phyloP scores from a whole-genome alignment of 2,888 invertebrate genomes.

The Ochropacha duplaris region DNA sequence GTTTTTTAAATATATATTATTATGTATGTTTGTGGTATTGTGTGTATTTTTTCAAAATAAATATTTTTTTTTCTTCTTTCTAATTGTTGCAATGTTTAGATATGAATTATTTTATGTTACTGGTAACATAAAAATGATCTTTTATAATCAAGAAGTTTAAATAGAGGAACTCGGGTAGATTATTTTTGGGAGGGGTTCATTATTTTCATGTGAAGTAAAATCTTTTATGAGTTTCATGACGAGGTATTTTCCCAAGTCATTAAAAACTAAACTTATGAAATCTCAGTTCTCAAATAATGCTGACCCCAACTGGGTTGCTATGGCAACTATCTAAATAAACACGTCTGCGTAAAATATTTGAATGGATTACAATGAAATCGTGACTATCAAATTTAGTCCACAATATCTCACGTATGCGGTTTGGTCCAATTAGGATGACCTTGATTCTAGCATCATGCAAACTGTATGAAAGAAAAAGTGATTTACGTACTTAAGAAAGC shows the following conservation, averaged over 20 bases:
- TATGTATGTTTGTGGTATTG: no score
- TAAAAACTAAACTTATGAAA: not conserved
- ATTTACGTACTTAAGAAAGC: conserved; percentile 75
- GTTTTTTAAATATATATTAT: no score
- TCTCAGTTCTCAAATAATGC: not conserved
- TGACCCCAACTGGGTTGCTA: not conserved
- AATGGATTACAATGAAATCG: not conserved
- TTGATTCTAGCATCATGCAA: not conserved
- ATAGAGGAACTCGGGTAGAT: no score
- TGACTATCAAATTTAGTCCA: not conserved
- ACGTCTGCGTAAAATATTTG: not conserved
- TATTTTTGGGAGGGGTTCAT: no score
- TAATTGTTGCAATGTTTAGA: no score
- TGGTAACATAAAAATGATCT: not conserved
- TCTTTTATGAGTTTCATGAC: not conserved
- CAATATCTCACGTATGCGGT: not conserved
- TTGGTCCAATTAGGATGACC: not conserved
- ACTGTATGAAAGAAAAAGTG: conserved; percentile 16
- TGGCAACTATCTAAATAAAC: not conserved
- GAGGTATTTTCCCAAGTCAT: not conserved
- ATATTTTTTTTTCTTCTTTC: no score
- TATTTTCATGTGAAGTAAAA: no score
- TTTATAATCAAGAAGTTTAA: not conserved
- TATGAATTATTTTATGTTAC: not conserved
- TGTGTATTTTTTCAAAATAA: no score